phyloP scores from a whole-genome alignment of 2,888 invertebrate genomes.

The Anarsia innoxiella region DNA sequence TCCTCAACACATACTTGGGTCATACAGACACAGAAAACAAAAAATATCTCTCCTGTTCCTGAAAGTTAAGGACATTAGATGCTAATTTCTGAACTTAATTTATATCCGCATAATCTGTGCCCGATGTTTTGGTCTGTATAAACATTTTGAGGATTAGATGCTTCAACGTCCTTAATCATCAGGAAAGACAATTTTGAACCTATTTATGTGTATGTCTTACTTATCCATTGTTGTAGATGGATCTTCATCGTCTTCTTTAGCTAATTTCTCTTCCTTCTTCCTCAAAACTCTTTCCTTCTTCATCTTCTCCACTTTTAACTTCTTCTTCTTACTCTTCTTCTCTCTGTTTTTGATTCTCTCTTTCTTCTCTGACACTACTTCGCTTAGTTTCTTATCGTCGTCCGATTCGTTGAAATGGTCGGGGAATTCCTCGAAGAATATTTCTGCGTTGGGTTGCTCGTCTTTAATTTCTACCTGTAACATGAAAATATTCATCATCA shows the following conservation, averaged over 20 bases:
- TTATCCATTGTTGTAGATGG: conserved; percentile 40
- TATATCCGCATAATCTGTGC: no score
- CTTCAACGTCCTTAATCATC: no score
- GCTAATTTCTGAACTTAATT: no score
- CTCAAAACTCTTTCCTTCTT: conserved; percentile 23
- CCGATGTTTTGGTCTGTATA: no score
- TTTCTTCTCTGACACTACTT: conserved; percentile 31
- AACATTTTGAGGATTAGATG: no score
- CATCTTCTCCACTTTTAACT: conserved; percentile 24
- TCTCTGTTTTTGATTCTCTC: conserved; percentile 4
- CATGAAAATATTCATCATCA: no score
- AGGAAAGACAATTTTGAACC: no score
- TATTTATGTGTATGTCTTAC: conserved; percentile 35
- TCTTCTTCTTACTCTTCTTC: conserved; percentile 22
- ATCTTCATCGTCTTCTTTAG: conserved; percentile 24
- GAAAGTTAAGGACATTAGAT: no score
- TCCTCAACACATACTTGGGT: no score
- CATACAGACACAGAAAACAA: no score
- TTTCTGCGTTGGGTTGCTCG: conserved; percentile 35
- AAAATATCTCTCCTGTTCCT: no score
- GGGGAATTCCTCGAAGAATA: conserved; percentile 42
- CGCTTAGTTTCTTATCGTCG: conserved; percentile 42
- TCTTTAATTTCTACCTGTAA: conserved; percentile 29
- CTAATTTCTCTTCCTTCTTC: conserved; percentile 24
- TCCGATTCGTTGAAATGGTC: conserved; percentile 43